A percentile compares a stretch with the other conserved stretches of the same genome.
Conservation (phyloP, 1,140 invertebrate species). For the Oncopodura yosiiana region DNA sequence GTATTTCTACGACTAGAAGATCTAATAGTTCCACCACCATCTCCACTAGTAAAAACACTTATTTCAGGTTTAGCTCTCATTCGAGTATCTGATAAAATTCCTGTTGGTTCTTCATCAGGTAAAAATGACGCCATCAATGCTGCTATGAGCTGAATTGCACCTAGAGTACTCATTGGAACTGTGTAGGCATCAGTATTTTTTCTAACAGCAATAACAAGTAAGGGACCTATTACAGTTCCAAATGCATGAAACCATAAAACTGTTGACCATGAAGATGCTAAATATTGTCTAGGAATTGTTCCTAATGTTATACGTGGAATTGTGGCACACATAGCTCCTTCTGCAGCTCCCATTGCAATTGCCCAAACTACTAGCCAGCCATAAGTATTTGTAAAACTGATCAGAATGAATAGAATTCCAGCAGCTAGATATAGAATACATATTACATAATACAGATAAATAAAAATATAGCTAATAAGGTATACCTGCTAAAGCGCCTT, state of each 20-base stretch:
- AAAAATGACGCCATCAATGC: slow-evolving; percentile 12
- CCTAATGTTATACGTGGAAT: slow-evolving; percentile 16
- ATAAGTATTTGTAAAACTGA: slow-evolving; percentile 9
- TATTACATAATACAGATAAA: background rate
- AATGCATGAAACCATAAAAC: slow-evolving; percentile 17
- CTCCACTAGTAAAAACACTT: background rate
- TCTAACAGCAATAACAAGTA: slow-evolving; percentile 4
- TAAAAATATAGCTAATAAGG: background rate
- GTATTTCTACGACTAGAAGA: background rate
- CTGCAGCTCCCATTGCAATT: slow-evolving; percentile 1
- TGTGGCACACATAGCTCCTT: slow-evolving; percentile 6
- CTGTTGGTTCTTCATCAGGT: slow-evolving; percentile 20
- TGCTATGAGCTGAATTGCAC: slow-evolving; percentile 11
- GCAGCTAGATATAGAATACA: slow-evolving; percentile 9
- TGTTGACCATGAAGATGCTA: slow-evolving; percentile 15
- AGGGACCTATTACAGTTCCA: slow-evolving; percentile 8
- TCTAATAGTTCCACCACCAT: no score
- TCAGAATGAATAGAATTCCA: slow-evolving; percentile 13
- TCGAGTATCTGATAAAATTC: background rate
- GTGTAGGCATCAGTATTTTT: background rate
- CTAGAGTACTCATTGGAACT: slow-evolving; percentile 6
- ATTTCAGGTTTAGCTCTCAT: background rate
- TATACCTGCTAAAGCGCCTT: slow-evolving; percentile 10
- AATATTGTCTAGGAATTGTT: slow-evolving; percentile 19
- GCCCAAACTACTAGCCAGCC: slow-evolving; percentile 25